Conservation (phyloP, 2,797 vertebrate species). For the Epinephelus malabaricus region DNA sequence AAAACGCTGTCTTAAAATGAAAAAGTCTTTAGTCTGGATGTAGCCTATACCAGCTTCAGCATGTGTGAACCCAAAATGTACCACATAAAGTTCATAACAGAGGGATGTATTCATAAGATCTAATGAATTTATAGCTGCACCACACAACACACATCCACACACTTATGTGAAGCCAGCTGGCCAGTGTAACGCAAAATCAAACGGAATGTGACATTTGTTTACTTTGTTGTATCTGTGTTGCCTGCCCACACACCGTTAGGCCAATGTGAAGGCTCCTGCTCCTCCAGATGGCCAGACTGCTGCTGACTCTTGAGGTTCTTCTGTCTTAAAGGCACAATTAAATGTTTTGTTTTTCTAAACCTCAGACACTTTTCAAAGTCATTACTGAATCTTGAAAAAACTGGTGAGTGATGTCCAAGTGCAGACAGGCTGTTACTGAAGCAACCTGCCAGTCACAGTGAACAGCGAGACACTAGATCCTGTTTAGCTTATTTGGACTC, state of each 20-base stretch:
- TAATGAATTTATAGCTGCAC: slow-evolving; percentile 20
- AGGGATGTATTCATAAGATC: slow-evolving; percentile 2
- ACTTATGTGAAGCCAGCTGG: slow-evolving; percentile 30
- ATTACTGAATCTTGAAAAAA: slow-evolving; percentile 26
- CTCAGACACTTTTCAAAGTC: slow-evolving; percentile 23
- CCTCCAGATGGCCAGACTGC: slow-evolving; percentile 55
- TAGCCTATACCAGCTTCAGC: too few species aligned
- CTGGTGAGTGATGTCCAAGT: slow-evolving; percentile 1
- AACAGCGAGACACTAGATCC: slow-evolving; percentile 11
- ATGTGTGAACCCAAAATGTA: neutral
- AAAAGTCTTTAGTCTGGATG: too few species aligned
- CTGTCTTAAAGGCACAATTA: slow-evolving; percentile 23
- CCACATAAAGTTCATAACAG: neutral
- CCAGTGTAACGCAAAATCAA: slow-evolving; percentile 36
- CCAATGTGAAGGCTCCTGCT: slow-evolving; percentile 17
- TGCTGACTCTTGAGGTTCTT: slow-evolving; percentile 31
- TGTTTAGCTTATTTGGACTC: slow-evolving; percentile 17
- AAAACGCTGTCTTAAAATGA: too few species aligned
- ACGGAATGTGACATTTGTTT: slow-evolving; percentile 47
- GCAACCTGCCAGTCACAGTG: slow-evolving; percentile 29
- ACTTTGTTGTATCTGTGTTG: slow-evolving; percentile 13
- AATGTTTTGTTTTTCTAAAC: slow-evolving; percentile 8
- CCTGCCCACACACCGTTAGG: slow-evolving; percentile 24
- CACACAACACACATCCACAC: neutral
- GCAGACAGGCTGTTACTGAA: slow-evolving; percentile 34